Conservation (phyloP, 1,140 invertebrate genomes). For the Doryteuthis pealeii region DNA sequence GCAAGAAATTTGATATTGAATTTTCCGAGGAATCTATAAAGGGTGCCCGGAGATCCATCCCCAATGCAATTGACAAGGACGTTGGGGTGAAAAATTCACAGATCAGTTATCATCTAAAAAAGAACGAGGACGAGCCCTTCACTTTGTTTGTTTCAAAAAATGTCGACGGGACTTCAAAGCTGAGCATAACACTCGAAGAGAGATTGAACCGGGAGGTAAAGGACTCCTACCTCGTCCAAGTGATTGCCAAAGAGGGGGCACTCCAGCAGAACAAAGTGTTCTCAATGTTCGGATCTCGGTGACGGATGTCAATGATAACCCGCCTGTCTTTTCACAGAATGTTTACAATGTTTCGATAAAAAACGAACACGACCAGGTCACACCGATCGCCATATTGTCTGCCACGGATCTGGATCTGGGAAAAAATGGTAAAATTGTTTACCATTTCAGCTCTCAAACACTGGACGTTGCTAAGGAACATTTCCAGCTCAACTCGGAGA, state of each 20-base stretch:
- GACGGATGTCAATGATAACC: conserved; percentile 95
- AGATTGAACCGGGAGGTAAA: conserved; percentile 81
- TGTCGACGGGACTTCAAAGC: conserved; percentile 37
- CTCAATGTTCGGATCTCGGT: conserved; percentile 86
- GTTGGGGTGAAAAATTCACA: conserved; percentile 67
- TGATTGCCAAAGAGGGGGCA: conserved; percentile 90
- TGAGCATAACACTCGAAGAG: conserved; percentile 41
- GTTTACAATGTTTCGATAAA: conserved; percentile 74
- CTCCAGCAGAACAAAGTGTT: conserved; percentile 85
- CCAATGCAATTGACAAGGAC: conserved; percentile 46
- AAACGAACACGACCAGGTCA: conserved; percentile 79
- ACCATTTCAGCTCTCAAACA: conserved; percentile 66
- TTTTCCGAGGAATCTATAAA: conserved; percentile 59
- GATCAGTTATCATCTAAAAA: conserved; percentile 36
- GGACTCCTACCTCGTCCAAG: conserved; percentile 85
- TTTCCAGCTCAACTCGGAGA: conserved; percentile 36
- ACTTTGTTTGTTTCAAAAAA: conserved; percentile 38
- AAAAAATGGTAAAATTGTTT: conserved; percentile 87
- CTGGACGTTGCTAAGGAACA: conserved; percentile 37
- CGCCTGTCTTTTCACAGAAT: conserved; percentile 72
- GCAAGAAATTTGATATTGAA: conserved; percentile 28
- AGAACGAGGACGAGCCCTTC: conserved; percentile 49
- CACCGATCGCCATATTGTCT: conserved; percentile 71
- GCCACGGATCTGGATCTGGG: conserved; percentile 87
- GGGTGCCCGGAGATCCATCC: conserved; percentile 71